Percentiles rank a stretch among this genome's conserved stretches.
phyloP scores from a whole-genome alignment of 64 coral and sea anemone genomes.

The Pocillopora damicornis region DNA sequence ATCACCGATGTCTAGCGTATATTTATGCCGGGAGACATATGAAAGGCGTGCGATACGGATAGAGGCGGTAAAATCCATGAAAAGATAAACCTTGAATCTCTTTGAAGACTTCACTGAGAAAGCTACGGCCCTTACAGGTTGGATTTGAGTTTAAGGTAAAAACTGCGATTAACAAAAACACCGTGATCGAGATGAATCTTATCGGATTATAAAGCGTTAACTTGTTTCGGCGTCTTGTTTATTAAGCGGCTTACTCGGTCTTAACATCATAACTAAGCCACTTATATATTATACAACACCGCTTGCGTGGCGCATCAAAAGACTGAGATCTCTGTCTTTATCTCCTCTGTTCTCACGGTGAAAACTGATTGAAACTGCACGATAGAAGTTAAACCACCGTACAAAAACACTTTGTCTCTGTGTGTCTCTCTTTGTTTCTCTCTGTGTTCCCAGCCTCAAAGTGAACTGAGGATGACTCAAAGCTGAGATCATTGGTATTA shows the following conservation, averaged over 20 bases:
- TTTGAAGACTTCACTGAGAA: background rate
- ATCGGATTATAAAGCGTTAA: slow-evolving; percentile 3
- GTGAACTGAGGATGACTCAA: too few species aligned
- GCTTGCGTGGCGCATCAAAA: background rate
- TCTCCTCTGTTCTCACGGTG: background rate
- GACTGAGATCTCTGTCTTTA: background rate
- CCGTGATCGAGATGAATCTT: background rate
- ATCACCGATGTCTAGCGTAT: background rate
- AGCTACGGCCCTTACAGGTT: background rate
- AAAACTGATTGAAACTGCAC: too few species aligned
- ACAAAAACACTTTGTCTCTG: too few species aligned
- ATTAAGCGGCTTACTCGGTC: background rate
- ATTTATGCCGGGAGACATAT: background rate
- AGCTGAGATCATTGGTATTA: too few species aligned
- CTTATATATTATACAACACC: background rate
- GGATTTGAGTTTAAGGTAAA: background rate
- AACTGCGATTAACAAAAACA: background rate
- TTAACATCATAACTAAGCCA: background rate
- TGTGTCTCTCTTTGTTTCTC: too few species aligned
- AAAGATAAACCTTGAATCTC: background rate
- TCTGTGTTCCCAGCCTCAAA: too few species aligned
- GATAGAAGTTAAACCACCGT: too few species aligned
- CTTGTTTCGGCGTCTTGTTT: slow-evolving; percentile 4
- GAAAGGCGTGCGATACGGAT: background rate
- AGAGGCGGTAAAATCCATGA: background rate